These are phyloP conservation scores for Ameiurus melas DNA, from an alignment of 2,113 vertebrate genomes.

Conservation along the genomic window DNA sequence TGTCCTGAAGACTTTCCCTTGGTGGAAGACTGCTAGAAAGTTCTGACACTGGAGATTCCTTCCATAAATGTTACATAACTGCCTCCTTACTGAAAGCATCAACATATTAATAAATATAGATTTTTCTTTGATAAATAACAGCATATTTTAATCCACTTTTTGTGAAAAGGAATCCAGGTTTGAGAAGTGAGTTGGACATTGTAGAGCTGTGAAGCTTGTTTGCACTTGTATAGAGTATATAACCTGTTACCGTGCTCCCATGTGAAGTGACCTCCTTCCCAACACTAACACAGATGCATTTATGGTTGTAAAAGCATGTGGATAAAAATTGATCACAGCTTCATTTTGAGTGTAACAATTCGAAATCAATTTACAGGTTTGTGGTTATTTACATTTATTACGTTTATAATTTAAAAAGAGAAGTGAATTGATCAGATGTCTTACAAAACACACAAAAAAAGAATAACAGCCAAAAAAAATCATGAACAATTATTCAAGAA, in stretches of 20 bases:
- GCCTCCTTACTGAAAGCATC: not conserved
- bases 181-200: too few relatives aligned
- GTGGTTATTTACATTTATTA: not conserved
- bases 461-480: not conserved
- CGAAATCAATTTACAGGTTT: not conserved
- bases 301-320: constrained; percentile 30
- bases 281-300: constrained; percentile 13
- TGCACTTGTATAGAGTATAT: constrained; percentile 35
- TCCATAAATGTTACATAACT: not conserved
- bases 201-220: constrained; percentile 42
- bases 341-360: not conserved
- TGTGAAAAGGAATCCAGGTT: too few relatives aligned
- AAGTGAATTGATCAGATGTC: not conserved
- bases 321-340: not conserved
- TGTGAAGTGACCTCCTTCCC: not conserved
- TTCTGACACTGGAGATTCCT: not conserved
- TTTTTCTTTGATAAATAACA: not conserved
- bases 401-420: not conserved
- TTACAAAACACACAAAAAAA: not conserved
- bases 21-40: not conserved
- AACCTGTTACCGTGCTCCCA: constrained; percentile 22
- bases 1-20: not conserved
- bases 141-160: too few relatives aligned
- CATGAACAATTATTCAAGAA: not conserved
- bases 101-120: not conserved